Evolutionary conservation across 2,888 invertebrate species (phyloP).

Genomic region (Blastobasis adustella): DNA sequence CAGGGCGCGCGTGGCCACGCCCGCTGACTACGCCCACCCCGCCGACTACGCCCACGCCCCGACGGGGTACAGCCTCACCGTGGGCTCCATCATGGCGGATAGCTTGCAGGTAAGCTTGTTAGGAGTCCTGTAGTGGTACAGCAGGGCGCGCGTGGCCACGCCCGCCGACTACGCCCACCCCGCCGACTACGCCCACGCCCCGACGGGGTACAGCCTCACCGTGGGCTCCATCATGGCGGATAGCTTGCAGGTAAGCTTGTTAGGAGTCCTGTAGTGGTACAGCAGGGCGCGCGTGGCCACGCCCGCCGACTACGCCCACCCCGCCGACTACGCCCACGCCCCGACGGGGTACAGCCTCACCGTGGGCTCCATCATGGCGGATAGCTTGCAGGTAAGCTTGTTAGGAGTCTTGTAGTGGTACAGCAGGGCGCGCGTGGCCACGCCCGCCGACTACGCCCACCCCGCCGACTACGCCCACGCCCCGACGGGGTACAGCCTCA

Average conservation of each 20-base stretch:
- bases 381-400: constrained; percentile 1
- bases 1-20: constrained; percentile 76
- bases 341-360: no score
- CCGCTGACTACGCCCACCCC: constrained; percentile 76
- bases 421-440: constrained; percentile 79
- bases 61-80: constrained; percentile 71
- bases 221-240: not conserved
- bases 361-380: not conserved
- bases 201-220: no score
- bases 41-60: constrained; percentile 77
- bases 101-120: not conserved
- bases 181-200: constrained; percentile 76
- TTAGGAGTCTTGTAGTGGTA: no score
- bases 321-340: constrained; percentile 76
- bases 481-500: no score
- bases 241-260: constrained; percentile 1
- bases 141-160: constrained; percentile 79
- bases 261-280: no score
- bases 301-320: constrained; percentile 76
- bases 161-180: constrained; percentile 77
- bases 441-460: constrained; percentile 78
- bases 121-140: no score
- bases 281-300: constrained; percentile 80
- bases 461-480: constrained; percentile 76
- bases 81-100: not conserved